Conservation (phyloP, 2,888 invertebrate species). For the Didymodactylos carnosus region DNA sequence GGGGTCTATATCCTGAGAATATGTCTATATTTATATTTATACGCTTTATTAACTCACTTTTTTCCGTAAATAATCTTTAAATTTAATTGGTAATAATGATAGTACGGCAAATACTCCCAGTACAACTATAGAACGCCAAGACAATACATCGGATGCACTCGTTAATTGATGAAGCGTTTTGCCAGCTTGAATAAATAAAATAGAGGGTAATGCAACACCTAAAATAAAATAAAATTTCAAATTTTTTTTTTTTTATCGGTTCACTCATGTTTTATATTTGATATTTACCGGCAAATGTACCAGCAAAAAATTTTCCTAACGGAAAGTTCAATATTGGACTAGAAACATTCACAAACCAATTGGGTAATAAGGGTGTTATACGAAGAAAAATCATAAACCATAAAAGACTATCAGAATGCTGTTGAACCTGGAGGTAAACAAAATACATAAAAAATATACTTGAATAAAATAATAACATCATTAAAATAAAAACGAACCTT, state of each 20-base stretch:
- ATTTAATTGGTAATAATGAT: slow-evolving; percentile 60
- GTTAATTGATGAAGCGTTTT: slow-evolving; percentile 80
- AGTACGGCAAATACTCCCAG: slow-evolving; percentile 57
- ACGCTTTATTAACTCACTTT: too few species aligned
- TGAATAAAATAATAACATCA: slow-evolving; percentile 4
- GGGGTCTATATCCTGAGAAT: too few species aligned
- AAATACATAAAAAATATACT: slow-evolving; percentile 20
- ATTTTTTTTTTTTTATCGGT: neutral
- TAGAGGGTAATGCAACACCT: slow-evolving; percentile 58
- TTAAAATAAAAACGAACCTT: slow-evolving; percentile 41
- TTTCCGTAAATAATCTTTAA: too few species aligned
- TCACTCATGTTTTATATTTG: neutral
- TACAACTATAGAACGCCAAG: slow-evolving; percentile 43
- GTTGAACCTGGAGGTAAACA: slow-evolving; percentile 32
- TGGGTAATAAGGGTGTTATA: slow-evolving; percentile 87
- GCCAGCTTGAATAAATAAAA: slow-evolving; percentile 90
- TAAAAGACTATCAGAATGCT: slow-evolving; percentile 66
- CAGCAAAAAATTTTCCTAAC: slow-evolving; percentile 67
- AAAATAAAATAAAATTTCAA: slow-evolving; percentile 15
- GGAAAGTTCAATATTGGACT: slow-evolving; percentile 93
- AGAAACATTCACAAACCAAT: slow-evolving; percentile 94
- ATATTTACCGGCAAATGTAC: slow-evolving; percentile 67
- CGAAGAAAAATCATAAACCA: slow-evolving; percentile 90
- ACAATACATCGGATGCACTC: neutral
- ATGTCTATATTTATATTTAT: too few species aligned